Base-by-base conservation (phyloP, 2,113 vertebrate genomes). In the Leucopsar rothschildi region DNA sequence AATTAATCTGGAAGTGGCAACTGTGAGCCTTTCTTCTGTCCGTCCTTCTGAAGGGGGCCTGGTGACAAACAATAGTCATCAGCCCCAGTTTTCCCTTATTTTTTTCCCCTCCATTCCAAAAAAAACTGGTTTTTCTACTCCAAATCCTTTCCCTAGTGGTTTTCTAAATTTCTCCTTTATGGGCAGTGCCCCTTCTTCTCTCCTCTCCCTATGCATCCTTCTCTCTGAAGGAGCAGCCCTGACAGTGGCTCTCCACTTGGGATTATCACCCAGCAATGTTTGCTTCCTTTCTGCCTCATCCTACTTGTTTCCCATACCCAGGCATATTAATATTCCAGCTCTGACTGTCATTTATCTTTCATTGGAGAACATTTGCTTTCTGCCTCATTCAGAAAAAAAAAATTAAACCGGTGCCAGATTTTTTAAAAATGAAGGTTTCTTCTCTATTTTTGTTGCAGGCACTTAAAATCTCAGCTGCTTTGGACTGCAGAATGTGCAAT, bases 341-440 rank as follows among this genome's bases (percentile, higher is more conserved):
- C 57, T 75, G 77, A 60, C 65, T 89, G 61, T 53, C 15, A 1
- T 89, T 95, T 79, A 52, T 92, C 73, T 93, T 91, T 85, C 49
- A 14, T 24, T 88, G 75, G 27, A 90, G 78, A 93, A 78, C 31
- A 83, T 93, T 96, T 78, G 17, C 64, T 52, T 92, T 80, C 59
- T 71, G 55, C 77, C 75, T 86, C 47, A 40, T 86, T 76, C 86
- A 77, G 83, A 2, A 12, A 44, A 64, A 64, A 56, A 33, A 60
- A 56, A 10, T 20, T 1, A 86, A 85, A 81, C 21, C 0, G 0
- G 5, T 64, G 90, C 75, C 87, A 94, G 21, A 23, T 66, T 77
- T 50, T 68, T 33, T 0, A 56, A 70, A 68, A 89, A 82, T 29
- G 10, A 77, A 81, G 31, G 20, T 3, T 75, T 56, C 61, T 63